Evolutionary conservation across 2,113 vertebrate species (phyloP), one percentile per base, ranked within the genome.

Genomic region (Spheniscus mendiculus): DNA sequence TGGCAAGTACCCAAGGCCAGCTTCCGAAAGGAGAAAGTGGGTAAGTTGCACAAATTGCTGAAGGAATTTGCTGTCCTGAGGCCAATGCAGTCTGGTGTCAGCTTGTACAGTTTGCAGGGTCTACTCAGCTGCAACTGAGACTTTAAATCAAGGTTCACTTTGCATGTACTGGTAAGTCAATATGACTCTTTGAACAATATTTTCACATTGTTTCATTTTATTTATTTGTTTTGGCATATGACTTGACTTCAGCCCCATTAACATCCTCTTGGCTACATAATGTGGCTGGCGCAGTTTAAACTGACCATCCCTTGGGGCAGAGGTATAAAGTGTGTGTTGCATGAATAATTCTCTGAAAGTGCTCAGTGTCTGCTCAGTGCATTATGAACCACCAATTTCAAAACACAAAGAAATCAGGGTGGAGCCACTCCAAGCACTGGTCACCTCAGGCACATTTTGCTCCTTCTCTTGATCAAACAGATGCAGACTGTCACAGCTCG

Each of bases 381-480:
- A 6, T 42, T 53, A 34, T 47, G 74, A 89, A 49, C 12, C 38
- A 91, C 32, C 27, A 30, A 53, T n/a, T 78, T 53, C 55, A 83
- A 88, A 92, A 65, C 22, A 88, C 74, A 92, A 53, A 82, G 38
- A 63, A 91, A 61, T 52, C 47, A 69, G 29, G 21, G 36, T 62
- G 82, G 27, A 88, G 18, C 26, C 50, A 38, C 70, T 90, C 59
- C 44, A 59, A 81, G 50, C 32, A 15, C 29, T 44, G 45, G 59
- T 74, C 86, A 84, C 47, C 36, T 77, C 76, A 88, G 49, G 90
- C 67, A 6, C 21, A 27, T 67, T 87, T 87, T 89, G 45, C 59
- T 92, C 29, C 45, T 90, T 88, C 19, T 69, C 50, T 83, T 83
- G 63, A 90, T 81, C 67, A 70, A 61, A 85, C 42, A 50, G 71